These are phyloP conservation scores for Dicyrtomina minuta DNA, from an alignment of 2,888 invertebrate species.

Conservation along the genomic window DNA sequence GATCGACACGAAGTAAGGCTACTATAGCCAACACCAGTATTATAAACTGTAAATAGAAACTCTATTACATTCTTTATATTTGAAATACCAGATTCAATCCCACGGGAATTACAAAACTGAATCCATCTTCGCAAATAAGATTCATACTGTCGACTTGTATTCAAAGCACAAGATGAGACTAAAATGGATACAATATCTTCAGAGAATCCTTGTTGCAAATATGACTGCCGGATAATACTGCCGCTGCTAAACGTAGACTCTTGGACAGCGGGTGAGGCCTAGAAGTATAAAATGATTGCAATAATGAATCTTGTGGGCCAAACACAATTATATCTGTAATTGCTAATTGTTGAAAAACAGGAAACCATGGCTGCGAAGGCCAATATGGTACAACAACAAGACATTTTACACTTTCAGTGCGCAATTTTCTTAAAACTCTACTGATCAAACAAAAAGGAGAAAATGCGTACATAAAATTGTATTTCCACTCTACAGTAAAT, in stretches of 20 bases:
- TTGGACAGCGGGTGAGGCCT: background rate
- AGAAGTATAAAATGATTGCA: background rate
- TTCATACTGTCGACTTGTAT: constrained; percentile 1
- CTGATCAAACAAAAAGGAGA: background rate
- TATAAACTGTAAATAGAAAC: constrained; percentile 8
- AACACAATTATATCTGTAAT: background rate
- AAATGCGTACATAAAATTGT: background rate
- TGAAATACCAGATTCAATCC: background rate
- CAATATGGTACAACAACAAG: too few species aligned
- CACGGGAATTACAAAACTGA: background rate
- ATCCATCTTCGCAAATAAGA: constrained; percentile 1
- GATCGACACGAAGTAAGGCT: too few species aligned
- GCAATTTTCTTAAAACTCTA: too few species aligned
- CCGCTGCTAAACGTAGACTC: background rate
- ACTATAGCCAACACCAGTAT: constrained; percentile 7
- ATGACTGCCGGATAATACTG: constrained; percentile 4
- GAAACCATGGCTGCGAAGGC: constrained; percentile 1
- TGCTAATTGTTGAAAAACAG: background rate
- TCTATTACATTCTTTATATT: constrained; percentile 5
- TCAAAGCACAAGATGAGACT: background rate
- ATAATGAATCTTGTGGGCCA: background rate
- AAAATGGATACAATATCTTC: background rate
- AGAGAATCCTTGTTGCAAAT: background rate
- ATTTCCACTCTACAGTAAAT: background rate
- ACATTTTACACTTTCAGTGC: too few species aligned